Evolutionary conservation across 2,113 vertebrate genomes (phyloP).

Genomic region (Gadus macrocephalus): DNA sequence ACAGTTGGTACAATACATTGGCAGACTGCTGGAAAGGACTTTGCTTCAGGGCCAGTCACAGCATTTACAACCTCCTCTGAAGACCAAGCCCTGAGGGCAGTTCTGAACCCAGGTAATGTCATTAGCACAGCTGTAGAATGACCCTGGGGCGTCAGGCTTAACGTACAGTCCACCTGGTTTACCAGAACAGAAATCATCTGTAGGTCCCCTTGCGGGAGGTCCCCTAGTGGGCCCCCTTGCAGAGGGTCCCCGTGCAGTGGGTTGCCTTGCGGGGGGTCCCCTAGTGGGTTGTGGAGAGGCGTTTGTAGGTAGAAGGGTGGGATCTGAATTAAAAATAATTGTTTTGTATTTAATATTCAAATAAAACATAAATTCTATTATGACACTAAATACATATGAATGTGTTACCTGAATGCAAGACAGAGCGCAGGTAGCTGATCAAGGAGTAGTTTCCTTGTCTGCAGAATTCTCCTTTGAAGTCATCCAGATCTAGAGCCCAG

Average conservation of each 20-base stretch:
- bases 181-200: slow-evolving; percentile 47
- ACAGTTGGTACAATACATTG: too few relatives aligned
- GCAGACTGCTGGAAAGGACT: too few relatives aligned
- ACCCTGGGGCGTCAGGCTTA: slow-evolving; percentile 31
- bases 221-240: too few relatives aligned
- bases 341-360: too few relatives aligned
- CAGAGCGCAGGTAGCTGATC: slow-evolving; percentile 60
- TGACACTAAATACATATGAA: neutral
- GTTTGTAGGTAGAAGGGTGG: too few relatives aligned
- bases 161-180: slow-evolving; percentile 43
- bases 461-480: slow-evolving; percentile 76
- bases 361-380: too few relatives aligned
- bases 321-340: too few relatives aligned
- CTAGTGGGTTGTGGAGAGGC: too few relatives aligned
- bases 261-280: neutral
- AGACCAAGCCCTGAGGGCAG: slow-evolving; percentile 51
- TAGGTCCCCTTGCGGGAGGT: neutral
- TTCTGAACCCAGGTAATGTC: slow-evolving; percentile 27
- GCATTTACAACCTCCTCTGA: slow-evolving; percentile 49
- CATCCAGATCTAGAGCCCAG: slow-evolving; percentile 79
- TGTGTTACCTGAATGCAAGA: slow-evolving; percentile 50
- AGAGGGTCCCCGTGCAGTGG: too few relatives aligned
- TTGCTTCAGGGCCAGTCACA: slow-evolving; percentile 47
- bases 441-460: slow-evolving; percentile 67
- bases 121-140: slow-evolving; percentile 55